Base-by-base conservation (phyloP, 2,888 invertebrate species). In the Carabus problematicus region DNA sequence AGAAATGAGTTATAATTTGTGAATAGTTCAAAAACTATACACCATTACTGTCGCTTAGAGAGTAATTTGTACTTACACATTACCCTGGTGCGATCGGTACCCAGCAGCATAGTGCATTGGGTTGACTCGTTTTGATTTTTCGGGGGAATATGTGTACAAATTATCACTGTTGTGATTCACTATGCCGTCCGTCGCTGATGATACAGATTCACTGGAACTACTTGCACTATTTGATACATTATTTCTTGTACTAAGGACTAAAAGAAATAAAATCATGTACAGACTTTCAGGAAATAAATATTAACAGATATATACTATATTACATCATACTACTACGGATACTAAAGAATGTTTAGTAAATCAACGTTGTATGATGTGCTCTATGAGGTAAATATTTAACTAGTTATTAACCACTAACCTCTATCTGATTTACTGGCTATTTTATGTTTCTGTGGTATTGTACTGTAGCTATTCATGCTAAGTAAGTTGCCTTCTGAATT, bases 191-290 rank as follows among this genome's bases (percentile, higher is more conserved):
- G 77, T 88, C 84, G 78, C 88, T 70, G 91, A 91, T 72, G 91
- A 91, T 58, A 94, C 90, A 0, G 94, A 94, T 84, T 95, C 94
- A 75, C 90, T 92, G 16, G 94, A 93, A 83, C 94, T 94, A 81
- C 93, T 91, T 14, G 91, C 91, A 73, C 81, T 81, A 71, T 82
- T 82, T 39, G 80, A 76, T 54, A 71, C 64, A 52, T 71, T 70
- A 62, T 71, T 71, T 59, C 67, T 64, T 19, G 70, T 55, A 49
- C 29, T 29, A 29, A 29, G 29, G 29, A 29, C 29, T 29, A 29
- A 29, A 29, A 29, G 29, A 29, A 3, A 29, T 6, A 29, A 29
- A 45, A 45, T 14, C 14, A 14, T 14, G 14, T 12, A 45, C 2
- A 45, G 2, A 45, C n/a, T 1, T 14, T 12, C 45, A 45, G n/a